A percentile compares a stretch with the other conserved stretches of the same genome.
Conservation (phyloP, 2,888 invertebrate genomes). For the Calameuta filiformis region DNA sequence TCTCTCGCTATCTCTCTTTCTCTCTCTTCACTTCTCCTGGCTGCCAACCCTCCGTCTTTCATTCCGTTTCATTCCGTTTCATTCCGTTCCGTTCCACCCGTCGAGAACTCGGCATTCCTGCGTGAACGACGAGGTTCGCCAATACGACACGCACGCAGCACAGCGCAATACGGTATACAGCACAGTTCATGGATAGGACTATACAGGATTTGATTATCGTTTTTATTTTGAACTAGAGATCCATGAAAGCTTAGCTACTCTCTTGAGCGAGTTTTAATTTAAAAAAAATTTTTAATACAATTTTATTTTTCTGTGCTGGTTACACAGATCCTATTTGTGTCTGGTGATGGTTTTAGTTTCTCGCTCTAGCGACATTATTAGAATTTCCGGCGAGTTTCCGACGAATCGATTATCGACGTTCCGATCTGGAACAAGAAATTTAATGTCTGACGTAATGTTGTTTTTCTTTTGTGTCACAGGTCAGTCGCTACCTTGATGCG, state of each 20-base stretch:
- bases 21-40: not conserved
- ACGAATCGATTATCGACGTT: not conserved
- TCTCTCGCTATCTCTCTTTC: not conserved
- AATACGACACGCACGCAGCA: not conserved
- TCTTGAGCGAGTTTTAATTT: not conserved
- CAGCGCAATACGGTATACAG: not conserved
- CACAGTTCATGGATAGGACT: not conserved
- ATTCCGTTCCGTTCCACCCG: not conserved
- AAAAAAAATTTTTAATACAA: no score
- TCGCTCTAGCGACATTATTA: not conserved
- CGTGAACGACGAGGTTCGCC: not conserved
- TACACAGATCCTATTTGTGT: not conserved
- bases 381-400: not conserved
- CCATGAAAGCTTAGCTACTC: constrained; percentile 32
- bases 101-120: not conserved
- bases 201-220: constrained; percentile 34
- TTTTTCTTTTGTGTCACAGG: constrained; percentile 50
- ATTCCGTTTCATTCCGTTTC: not conserved
- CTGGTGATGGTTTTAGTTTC: not conserved
- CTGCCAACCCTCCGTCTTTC: not conserved
- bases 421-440: not conserved
- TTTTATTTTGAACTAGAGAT: constrained; percentile 41
- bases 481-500: constrained; percentile 71
- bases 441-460: not conserved
- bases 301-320: no score